Conservation (phyloP, 2,113 vertebrate species). For the Callocephalon fimbriatum region DNA sequence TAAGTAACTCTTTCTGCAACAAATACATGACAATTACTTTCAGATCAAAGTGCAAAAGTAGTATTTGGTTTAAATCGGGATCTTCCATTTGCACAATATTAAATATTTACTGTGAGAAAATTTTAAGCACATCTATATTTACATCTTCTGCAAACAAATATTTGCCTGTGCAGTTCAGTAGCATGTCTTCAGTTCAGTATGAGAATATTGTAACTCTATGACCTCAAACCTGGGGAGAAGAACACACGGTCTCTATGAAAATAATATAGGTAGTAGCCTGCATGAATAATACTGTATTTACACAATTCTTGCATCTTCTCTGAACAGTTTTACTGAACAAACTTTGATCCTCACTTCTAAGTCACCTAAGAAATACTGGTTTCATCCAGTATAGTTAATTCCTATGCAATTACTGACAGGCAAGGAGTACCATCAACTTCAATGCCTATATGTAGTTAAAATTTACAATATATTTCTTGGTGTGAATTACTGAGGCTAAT, state of each 20-base stretch:
- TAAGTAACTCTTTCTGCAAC: neutral
- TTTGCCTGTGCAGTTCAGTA: neutral
- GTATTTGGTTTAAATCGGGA: neutral
- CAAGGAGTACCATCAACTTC: neutral
- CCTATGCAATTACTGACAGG: neutral
- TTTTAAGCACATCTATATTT: neutral
- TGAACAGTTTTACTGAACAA: neutral
- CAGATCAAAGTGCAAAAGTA: neutral
- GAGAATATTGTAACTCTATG: neutral
- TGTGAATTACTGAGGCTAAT: neutral
- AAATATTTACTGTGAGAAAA: neutral
- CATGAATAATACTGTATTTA: neutral
- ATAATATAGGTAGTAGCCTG: neutral
- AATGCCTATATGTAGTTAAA: neutral
- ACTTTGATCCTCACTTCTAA: neutral
- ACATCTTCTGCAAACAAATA: neutral
- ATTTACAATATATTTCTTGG: neutral
- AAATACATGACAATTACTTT: neutral
- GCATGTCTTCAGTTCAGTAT: neutral
- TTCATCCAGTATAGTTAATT: neutral
- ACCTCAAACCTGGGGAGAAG: neutral
- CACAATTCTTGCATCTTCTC: neutral
- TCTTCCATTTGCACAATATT: neutral
- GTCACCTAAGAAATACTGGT: neutral
- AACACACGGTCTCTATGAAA: neutral